Conservation (phyloP, 2,797 vertebrate species). For the Hephaestus fuliginosus region DNA sequence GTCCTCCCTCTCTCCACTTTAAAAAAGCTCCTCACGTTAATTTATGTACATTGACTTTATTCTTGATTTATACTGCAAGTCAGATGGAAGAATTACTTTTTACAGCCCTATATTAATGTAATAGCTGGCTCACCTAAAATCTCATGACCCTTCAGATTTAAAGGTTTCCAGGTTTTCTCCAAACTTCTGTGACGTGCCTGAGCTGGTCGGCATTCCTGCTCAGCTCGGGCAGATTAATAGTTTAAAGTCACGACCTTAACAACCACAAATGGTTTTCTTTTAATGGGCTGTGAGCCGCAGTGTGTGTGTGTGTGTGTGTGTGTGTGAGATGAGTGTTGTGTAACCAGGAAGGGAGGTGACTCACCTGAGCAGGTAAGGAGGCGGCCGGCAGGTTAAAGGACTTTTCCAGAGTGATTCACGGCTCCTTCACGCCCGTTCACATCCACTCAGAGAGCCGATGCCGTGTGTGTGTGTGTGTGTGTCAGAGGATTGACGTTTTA, state of each 20-base stretch:
- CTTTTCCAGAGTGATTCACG: background rate
- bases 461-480: too few species aligned
- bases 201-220: conserved; percentile 64
- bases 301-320: background rate
- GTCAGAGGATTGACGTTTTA: background rate
- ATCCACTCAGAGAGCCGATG: background rate
- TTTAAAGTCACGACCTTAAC: conserved; percentile 17
- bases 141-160: too few species aligned
- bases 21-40: too few species aligned
- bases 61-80: too few species aligned
- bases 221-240: background rate
- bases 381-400: background rate
- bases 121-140: too few species aligned
- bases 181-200: conserved; percentile 27
- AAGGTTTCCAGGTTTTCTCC: background rate
- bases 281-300: background rate
- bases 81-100: too few species aligned
- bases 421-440: conserved; percentile 11
- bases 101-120: too few species aligned
- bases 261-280: background rate
- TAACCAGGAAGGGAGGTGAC: conserved; percentile 24
- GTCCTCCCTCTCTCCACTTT: too few species aligned
- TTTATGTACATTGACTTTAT: too few species aligned
- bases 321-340: conserved; percentile 15
- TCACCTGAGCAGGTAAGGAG: conserved; percentile 44